Conservation (phyloP, 1,140 invertebrate species). For the Heliothis subflexa region DNA sequence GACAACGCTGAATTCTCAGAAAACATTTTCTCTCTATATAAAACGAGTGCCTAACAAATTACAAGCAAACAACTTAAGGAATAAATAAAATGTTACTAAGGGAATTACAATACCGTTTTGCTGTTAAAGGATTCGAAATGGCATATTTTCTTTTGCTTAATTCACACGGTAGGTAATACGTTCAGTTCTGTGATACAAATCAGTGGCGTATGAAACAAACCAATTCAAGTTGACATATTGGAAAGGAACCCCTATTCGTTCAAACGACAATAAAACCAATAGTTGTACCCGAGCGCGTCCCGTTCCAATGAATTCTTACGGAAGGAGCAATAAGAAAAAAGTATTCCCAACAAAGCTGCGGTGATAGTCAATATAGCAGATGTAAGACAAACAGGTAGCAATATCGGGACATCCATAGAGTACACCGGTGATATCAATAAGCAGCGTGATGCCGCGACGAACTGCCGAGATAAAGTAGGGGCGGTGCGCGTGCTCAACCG, state of each 20-base stretch:
- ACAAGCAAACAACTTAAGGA: conserved; percentile 54
- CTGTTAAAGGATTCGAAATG: conserved; percentile 33
- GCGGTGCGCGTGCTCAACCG: conserved; percentile 60
- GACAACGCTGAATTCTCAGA: conserved; percentile 51
- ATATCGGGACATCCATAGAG: conserved; percentile 67
- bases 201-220: conserved; percentile 54
- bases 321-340: conserved; percentile 62
- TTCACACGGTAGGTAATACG: conserved; percentile 9
- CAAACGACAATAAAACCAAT: conserved; percentile 59
- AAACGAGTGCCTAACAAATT: conserved; percentile 51
- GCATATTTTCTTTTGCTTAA: conserved; percentile 27
- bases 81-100: conserved; percentile 41
- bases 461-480: conserved; percentile 59
- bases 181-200: conserved; percentile 41
- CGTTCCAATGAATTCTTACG: conserved; percentile 56
- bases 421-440: conserved; percentile 63
- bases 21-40: conserved; percentile 56
- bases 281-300: conserved; percentile 53
- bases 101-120: conserved; percentile 4
- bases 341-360: conserved; percentile 53
- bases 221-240: conserved; percentile 56
- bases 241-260: conserved; percentile 46
- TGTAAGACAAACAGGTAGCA: conserved; percentile 72
- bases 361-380: conserved; percentile 58
- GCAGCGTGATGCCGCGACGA: conserved; percentile 57